A percentile compares a stretch with the other conserved stretches of the same genome.
Conservation (phyloP, 2,888 invertebrate genomes). For the Mycalesis mineus region DNA sequence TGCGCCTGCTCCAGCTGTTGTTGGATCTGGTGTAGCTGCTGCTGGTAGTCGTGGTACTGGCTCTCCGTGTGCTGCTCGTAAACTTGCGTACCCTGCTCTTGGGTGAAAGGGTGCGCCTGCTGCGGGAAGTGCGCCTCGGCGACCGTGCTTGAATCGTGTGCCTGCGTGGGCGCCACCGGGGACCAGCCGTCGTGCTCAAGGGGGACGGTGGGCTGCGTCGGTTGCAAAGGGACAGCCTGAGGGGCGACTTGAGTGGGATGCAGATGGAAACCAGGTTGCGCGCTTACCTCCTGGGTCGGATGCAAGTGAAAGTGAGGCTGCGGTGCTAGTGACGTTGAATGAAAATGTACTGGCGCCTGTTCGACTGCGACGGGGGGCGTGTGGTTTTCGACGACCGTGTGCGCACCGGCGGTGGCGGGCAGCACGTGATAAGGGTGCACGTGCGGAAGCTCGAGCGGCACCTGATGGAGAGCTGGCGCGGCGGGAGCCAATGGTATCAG, state of each 20-base stretch:
- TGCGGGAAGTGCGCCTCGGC: slow-evolving; percentile 44
- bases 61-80: slow-evolving; percentile 59
- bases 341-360: slow-evolving; percentile 30
- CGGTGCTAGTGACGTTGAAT: slow-evolving; percentile 14
- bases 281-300: slow-evolving; percentile 11
- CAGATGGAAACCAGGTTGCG: slow-evolving; percentile 20
- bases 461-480: slow-evolving; percentile 33
- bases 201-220: slow-evolving; percentile 37
- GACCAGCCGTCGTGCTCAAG: slow-evolving; percentile 68
- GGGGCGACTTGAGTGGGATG: slow-evolving; percentile 30
- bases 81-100: slow-evolving; percentile 62
- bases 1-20: slow-evolving; percentile 62
- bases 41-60: slow-evolving; percentile 55
- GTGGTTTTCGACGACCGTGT: slow-evolving; percentile 45
- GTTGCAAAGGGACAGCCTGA: slow-evolving; percentile 34
- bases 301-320: slow-evolving; percentile 21
- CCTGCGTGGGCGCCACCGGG: slow-evolving; percentile 48
- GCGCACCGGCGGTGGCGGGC: slow-evolving; percentile 38
- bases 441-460: slow-evolving; percentile 50
- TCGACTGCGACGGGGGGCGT: slow-evolving; percentile 38
- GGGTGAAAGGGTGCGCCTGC: slow-evolving; percentile 52
- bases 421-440: slow-evolving; percentile 43
- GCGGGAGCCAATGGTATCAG: slow-evolving; percentile 37
- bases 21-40: slow-evolving; percentile 62
- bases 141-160: slow-evolving; percentile 42